phyloP scores from a whole-genome alignment of 2,113 vertebrate genomes.

The Bufo bufo region DNA sequence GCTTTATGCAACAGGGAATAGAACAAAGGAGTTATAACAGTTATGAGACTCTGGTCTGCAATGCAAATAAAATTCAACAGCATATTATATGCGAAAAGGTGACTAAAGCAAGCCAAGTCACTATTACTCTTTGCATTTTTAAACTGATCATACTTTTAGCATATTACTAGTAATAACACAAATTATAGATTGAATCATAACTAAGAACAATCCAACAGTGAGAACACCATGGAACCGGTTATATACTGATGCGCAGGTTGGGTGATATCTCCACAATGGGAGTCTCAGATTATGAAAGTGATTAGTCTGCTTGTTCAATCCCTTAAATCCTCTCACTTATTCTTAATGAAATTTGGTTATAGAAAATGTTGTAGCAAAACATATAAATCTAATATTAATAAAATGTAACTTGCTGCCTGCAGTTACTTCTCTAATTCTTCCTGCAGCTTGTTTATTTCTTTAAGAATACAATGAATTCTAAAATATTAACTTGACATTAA shows the following conservation, averaged over 20 bases:
- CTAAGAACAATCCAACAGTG: background rate
- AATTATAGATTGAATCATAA: background rate
- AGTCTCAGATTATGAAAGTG: background rate
- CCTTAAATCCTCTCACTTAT: background rate
- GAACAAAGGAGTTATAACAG: too few species aligned
- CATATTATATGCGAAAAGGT: background rate
- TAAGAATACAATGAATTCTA: background rate
- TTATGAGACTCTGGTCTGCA: too few species aligned
- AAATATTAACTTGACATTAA: background rate
- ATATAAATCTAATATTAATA: constrained; percentile 23
- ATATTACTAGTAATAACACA: background rate
- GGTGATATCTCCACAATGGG: background rate
- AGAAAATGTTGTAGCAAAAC: background rate
- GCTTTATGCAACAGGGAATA: too few species aligned
- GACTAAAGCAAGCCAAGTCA: background rate
- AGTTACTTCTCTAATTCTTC: constrained; percentile 7
- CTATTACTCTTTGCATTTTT: background rate
- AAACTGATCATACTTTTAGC: background rate
- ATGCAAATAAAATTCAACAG: too few species aligned
- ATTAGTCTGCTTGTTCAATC: background rate
- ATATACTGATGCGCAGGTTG: background rate
- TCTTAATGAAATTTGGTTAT: background rate
- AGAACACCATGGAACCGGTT: constrained; percentile 3
- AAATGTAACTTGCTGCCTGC: background rate
- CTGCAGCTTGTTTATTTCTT: background rate